Evolutionary conservation across 2,797 vertebrate genomes (phyloP).

Genomic region (Odontamblyopus lacepedii): DNA sequence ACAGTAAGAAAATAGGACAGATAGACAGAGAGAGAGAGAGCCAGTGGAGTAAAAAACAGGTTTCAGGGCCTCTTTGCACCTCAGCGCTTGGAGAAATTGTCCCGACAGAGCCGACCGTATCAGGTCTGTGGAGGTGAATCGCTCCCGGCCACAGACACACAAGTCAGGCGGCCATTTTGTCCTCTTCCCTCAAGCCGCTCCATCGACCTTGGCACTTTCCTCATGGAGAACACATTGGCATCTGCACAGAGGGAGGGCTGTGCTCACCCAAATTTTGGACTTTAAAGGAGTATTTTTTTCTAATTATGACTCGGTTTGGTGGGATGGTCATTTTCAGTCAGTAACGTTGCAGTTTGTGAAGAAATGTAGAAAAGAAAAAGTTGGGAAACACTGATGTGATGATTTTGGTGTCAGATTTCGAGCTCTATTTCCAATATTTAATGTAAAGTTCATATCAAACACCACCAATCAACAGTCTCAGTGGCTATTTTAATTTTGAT

Average conservation of each 20-base stretch:
- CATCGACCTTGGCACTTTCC: conserved; percentile 1
- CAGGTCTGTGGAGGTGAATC: conserved; percentile 26
- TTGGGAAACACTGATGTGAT: no score
- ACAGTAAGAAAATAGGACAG: no score
- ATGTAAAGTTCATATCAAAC: no score
- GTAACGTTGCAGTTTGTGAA: no score
- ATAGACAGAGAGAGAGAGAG: conserved; percentile 2
- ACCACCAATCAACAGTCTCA: no score
- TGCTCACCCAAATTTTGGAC: not conserved
- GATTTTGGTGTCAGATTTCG: no score
- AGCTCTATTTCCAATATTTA: no score
- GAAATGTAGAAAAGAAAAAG: no score
- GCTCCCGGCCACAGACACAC: not conserved
- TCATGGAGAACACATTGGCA: not conserved
- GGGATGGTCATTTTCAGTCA: no score
- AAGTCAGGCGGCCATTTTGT: conserved; percentile 8
- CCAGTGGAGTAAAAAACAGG: conserved; percentile 1
- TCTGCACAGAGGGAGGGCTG: conserved; percentile 1
- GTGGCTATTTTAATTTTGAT: no score
- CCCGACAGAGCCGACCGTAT: conserved; percentile 25
- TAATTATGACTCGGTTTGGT: no score
- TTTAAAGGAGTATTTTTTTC: not conserved
- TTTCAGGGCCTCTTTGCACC: conserved; percentile 50
- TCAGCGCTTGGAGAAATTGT: conserved; percentile 28
- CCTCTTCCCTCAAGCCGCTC: not conserved